phyloP scores from a whole-genome alignment of 2,888 invertebrate genomes.

The Agrotis puta region DNA sequence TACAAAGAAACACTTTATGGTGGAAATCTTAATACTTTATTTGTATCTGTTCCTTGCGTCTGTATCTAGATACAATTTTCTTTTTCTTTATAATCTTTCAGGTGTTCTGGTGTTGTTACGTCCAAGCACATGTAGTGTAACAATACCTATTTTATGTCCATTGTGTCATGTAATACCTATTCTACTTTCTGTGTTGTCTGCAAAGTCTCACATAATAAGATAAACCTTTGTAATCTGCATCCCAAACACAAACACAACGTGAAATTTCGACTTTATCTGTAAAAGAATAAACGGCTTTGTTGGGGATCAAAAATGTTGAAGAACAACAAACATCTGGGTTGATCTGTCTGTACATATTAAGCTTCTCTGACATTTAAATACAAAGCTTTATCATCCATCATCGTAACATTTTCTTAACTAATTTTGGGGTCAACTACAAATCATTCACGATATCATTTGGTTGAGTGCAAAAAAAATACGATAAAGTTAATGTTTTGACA shows the following conservation, averaged over 20 bases:
- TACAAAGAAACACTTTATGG: neutral
- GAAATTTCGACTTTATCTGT: slow-evolving; percentile 39
- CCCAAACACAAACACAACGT: slow-evolving; percentile 6
- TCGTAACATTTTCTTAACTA: slow-evolving; percentile 10
- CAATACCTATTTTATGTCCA: neutral
- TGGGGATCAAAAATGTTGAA: slow-evolving; percentile 7
- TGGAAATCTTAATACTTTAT: neutral
- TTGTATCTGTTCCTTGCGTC: no score
- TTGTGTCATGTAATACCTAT: slow-evolving; percentile 1
- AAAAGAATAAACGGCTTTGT: slow-evolving; percentile 24
- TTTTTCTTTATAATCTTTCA: neutral
- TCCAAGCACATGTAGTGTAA: neutral
- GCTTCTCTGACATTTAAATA: neutral
- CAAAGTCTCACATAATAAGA: slow-evolving; percentile 25
- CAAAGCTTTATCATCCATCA: neutral
- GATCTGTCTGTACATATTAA: neutral
- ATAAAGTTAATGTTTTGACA: slow-evolving; percentile 12
- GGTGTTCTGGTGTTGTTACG: neutral
- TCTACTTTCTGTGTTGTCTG: slow-evolving; percentile 5
- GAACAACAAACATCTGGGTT: slow-evolving; percentile 16
- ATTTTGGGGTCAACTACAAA: slow-evolving; percentile 23
- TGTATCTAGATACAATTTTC: neutral
- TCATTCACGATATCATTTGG: neutral
- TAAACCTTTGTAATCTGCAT: slow-evolving; percentile 37
- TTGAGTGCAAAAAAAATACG: slow-evolving; percentile 1